These are phyloP conservation scores for Australoheros scitulus DNA, from an alignment of 2,113 vertebrate genomes.

Conservation along the genomic window DNA sequence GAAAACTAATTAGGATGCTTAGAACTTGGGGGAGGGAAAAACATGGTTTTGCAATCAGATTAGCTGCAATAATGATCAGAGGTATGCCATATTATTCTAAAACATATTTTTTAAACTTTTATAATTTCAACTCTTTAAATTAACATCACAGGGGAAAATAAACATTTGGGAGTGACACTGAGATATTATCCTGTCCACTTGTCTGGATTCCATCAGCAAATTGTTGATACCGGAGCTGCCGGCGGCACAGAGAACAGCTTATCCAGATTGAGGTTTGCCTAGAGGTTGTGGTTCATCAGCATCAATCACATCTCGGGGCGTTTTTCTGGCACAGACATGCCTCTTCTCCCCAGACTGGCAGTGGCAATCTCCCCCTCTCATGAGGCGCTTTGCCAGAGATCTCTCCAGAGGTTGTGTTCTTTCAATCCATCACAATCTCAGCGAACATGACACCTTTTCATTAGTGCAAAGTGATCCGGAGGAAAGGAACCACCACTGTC, in stretches of 20 bases:
- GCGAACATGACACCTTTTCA: conserved; percentile 64
- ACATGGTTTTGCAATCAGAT: not conserved
- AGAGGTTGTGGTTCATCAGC: conserved; percentile 51
- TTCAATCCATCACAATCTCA: conserved; percentile 69
- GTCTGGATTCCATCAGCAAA: conserved; percentile 54
- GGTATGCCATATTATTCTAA: not conserved
- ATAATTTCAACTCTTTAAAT: not conserved
- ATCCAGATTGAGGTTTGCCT: conserved; percentile 54
- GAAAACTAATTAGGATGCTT: conserved; percentile 44
- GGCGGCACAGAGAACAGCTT: conserved; percentile 31
- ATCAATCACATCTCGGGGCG: conserved; percentile 67
- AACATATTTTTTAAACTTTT: not conserved
- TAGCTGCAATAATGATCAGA: not conserved
- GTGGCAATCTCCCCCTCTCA: conserved; percentile 30
- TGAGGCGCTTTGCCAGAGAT: conserved; percentile 52
- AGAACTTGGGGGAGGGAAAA: not conserved
- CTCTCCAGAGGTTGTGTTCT: conserved; percentile 52
- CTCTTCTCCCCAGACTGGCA: conserved; percentile 17
- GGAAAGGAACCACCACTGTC: not conserved
- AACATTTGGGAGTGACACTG: not conserved
- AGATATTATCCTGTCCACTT: conserved; percentile 21
- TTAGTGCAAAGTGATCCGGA: conserved; percentile 68
- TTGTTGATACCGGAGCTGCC: conserved; percentile 43
- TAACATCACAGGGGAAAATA: not conserved
- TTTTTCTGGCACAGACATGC: conserved; percentile 47